Evolutionary conservation across 2,797 vertebrate genomes (phyloP).

Genomic region (Apodemus agrarius): DNA sequence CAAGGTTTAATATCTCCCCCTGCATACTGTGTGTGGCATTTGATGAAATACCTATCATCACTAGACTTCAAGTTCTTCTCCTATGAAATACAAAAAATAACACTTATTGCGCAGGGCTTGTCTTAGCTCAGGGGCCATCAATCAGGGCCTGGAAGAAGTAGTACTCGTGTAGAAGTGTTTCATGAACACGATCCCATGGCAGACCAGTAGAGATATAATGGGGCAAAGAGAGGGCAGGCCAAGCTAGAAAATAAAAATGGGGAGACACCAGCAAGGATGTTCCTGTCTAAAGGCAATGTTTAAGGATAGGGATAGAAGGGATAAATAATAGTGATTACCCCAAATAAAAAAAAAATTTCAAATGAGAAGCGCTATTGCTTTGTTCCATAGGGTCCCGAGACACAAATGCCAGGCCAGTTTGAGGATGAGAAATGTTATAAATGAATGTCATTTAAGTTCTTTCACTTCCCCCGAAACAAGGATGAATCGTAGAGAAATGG

Average conservation of each 20-base stretch:
- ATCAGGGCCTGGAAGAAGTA: not conserved
- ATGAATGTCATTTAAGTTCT: not conserved
- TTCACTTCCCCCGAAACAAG: not conserved
- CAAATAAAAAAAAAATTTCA: not conserved
- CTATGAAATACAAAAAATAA: not conserved
- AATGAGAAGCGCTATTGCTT: not conserved
- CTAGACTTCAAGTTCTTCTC: not conserved
- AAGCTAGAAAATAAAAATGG: not conserved
- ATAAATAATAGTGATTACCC: not conserved
- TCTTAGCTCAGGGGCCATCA: not conserved
- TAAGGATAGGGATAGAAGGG: not conserved
- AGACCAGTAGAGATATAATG: not conserved
- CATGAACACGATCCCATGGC: not conserved
- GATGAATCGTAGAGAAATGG: not conserved
- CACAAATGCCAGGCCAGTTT: not conserved
- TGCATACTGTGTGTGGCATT: not conserved
- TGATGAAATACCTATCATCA: not conserved
- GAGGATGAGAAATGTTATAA: not conserved
- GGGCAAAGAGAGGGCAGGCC: not conserved
- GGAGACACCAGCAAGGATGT: not conserved
- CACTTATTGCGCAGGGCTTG: not conserved
- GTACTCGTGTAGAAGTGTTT: not conserved
- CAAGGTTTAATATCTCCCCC: not conserved
- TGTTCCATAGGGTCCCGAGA: not conserved
- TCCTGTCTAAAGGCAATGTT: not conserved